Evolutionary conservation across 2,888 invertebrate species (phyloP).

Genomic region (Mythimna vitellina): DNA sequence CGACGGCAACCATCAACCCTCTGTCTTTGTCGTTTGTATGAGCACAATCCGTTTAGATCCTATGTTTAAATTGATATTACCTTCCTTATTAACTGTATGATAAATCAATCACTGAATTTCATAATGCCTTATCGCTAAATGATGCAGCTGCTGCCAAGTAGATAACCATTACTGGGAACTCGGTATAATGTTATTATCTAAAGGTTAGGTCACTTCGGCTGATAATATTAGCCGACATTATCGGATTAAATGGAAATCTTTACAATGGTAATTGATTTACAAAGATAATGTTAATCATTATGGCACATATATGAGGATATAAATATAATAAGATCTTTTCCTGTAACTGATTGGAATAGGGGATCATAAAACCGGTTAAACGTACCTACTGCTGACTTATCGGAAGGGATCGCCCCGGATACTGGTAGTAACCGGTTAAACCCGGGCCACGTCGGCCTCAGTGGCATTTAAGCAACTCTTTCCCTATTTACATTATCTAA

Average conservation of each 20-base stretch:
- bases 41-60: not conserved
- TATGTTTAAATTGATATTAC: not conserved
- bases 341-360: constrained; percentile 3
- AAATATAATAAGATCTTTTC: constrained; percentile 8
- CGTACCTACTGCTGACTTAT: too few species aligned
- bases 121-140: constrained; percentile 12
- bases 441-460: not conserved
- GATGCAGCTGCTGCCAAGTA: constrained; percentile 13
- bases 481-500: too few species aligned
- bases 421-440: not conserved
- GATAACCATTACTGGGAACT: constrained; percentile 40
- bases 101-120: constrained; percentile 5
- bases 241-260: constrained; percentile 33
- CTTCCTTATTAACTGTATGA: constrained; percentile 1
- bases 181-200: constrained; percentile 7
- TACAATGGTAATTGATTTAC: constrained; percentile 28
- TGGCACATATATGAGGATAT: not conserved
- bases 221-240: constrained; percentile 9
- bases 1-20: too few species aligned
- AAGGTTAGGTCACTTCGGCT: constrained; percentile 39
- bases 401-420: not conserved
- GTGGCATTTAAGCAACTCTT: too few species aligned
- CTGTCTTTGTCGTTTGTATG: too few species aligned
- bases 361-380: constrained; percentile 10
- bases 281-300: constrained; percentile 20